A percentile compares a stretch with the other conserved stretches of the same genome.
These are phyloP conservation scores for Daphoenositta chrysoptera DNA, from an alignment of 2,113 vertebrate genomes.

Conservation along the genomic window DNA sequence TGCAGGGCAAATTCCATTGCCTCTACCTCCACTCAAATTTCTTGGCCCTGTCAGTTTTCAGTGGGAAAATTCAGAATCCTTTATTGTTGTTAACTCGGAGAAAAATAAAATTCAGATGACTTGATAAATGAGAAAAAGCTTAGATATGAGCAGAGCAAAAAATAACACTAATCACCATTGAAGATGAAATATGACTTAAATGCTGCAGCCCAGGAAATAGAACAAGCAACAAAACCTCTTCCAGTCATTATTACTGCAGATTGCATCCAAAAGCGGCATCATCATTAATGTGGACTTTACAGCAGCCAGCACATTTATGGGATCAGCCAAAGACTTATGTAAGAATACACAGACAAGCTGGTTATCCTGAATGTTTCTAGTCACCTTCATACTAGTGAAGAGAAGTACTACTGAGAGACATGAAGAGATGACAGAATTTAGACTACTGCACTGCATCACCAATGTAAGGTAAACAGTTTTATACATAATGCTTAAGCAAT, in stretches of 20 bases:
- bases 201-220: background rate
- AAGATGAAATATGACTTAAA: background rate
- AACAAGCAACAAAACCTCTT: constrained; percentile 7
- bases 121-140: background rate
- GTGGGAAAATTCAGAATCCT: background rate
- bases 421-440: background rate
- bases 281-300: background rate
- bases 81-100: background rate
- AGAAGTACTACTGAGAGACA: background rate
- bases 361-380: background rate
- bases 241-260: background rate
- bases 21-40: background rate
- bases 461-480: background rate
- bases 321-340: constrained; percentile 17
- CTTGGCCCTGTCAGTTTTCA: background rate
- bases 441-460: background rate
- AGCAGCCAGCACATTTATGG: background rate
- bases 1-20: background rate
- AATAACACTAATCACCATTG: background rate
- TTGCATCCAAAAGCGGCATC: background rate
- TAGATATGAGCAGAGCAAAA: background rate
- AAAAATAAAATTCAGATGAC: background rate
- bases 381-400: background rate
- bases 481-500: background rate
- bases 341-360: background rate